Percentiles rank a stretch among this genome's conserved stretches.
These are phyloP conservation scores for Erythrolamprus reginae DNA, from an alignment of 2,113 vertebrate species.

Conservation along the genomic window DNA sequence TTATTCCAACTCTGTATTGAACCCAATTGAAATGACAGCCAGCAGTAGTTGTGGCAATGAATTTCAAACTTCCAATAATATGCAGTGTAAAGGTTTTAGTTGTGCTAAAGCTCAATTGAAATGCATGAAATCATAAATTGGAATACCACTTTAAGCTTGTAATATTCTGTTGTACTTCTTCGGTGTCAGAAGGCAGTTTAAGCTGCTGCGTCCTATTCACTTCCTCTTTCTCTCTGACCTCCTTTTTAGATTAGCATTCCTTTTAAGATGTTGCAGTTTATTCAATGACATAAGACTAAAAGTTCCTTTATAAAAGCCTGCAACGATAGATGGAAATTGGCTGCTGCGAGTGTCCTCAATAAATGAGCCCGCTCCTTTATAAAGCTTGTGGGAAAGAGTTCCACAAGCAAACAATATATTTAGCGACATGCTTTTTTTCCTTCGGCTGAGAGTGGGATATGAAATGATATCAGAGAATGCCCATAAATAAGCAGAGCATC, in stretches of 20 bases:
- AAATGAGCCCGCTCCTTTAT: background rate
- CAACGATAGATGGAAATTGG: background rate
- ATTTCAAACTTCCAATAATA: background rate
- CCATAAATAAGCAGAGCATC: background rate
- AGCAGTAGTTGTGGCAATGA: background rate
- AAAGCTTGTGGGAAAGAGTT: background rate
- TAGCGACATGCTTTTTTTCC: background rate
- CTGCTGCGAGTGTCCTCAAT: background rate
- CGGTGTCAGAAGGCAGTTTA: background rate
- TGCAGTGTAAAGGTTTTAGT: background rate
- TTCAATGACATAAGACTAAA: background rate
- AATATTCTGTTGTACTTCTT: background rate
- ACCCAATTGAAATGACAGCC: background rate
- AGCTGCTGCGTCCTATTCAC: background rate
- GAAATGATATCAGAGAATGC: background rate
- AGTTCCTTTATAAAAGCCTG: background rate
- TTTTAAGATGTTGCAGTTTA: background rate
- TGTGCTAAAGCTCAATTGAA: background rate
- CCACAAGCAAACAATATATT: background rate
- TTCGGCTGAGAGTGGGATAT: background rate
- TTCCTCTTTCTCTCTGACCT: background rate
- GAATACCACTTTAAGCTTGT: background rate
- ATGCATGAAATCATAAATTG: background rate
- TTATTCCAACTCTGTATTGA: background rate
- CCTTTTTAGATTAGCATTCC: background rate